phyloP scores from a whole-genome alignment of 2,888 invertebrate species.

The Melanchra persicariae region DNA sequence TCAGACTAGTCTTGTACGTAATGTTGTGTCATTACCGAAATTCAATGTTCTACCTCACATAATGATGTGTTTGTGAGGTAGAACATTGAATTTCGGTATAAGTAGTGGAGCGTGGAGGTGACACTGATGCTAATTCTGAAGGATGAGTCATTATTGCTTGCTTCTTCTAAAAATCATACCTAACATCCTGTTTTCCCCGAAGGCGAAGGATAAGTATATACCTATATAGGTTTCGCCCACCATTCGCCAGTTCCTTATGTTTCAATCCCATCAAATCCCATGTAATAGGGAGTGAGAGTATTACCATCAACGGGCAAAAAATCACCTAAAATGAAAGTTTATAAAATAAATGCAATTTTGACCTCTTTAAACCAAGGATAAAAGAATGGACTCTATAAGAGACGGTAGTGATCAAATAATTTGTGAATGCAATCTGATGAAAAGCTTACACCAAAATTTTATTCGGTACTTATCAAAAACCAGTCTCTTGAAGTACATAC shows the following conservation, averaged over 20 bases:
- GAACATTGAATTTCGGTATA: background rate
- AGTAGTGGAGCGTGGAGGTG: background rate
- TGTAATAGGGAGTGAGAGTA: too few species aligned
- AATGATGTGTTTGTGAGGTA: constrained; percentile 28
- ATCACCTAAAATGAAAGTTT: too few species aligned
- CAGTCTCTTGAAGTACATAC: background rate
- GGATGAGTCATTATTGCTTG: background rate
- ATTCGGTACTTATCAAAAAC: background rate
- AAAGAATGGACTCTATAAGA: background rate
- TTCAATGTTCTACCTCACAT: too few species aligned
- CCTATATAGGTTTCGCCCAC: too few species aligned
- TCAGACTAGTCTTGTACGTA: constrained; percentile 20
- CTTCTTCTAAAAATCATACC: too few species aligned
- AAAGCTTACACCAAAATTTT: background rate
- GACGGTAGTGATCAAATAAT: background rate
- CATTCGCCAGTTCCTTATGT: too few species aligned
- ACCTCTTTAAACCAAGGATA: background rate
- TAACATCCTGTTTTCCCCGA: too few species aligned
- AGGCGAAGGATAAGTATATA: too few species aligned
- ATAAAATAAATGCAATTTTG: background rate
- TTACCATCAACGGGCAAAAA: too few species aligned
- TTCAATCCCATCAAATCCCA: too few species aligned
- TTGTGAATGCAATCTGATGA: background rate
- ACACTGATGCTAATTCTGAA: background rate
- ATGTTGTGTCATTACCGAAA: constrained; percentile 49